Conservation (phyloP, 2,113 vertebrate species). For the Reinhardtius hippoglossoides region DNA sequence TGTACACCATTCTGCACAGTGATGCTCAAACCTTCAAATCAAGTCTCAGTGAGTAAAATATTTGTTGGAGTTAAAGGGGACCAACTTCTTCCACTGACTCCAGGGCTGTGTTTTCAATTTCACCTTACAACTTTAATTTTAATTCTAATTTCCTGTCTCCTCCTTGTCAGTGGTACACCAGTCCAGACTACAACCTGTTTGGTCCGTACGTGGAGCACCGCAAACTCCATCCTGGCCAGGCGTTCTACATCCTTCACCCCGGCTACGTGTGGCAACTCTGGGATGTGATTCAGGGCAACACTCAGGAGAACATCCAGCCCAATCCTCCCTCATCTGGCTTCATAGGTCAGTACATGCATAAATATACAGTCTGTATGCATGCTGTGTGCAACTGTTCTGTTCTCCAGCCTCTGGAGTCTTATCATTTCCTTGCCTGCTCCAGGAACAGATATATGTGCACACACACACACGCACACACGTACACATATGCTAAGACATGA, state of each 20-base stretch:
- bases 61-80: too few relatives aligned
- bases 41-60: too few relatives aligned
- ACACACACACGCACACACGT: background rate
- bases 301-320: slow-evolving; percentile 95
- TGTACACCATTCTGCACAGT: too few relatives aligned
- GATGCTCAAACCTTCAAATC: too few relatives aligned
- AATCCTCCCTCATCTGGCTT: slow-evolving; percentile 99
- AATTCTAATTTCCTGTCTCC: background rate
- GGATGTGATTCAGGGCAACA: slow-evolving; percentile 97
- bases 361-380: background rate
- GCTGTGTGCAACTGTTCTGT: slow-evolving; percentile 6
- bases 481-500: background rate
- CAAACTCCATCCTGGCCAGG: slow-evolving; percentile 88
- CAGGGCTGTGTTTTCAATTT: too few relatives aligned
- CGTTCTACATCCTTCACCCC: slow-evolving; percentile 97
- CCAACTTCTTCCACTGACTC: too few relatives aligned
- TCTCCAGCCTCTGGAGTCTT: slow-evolving; percentile 37
- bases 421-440: slow-evolving; percentile 28
- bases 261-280: slow-evolving; percentile 97
- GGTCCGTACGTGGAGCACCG: slow-evolving; percentile 91
- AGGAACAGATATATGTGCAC: background rate
- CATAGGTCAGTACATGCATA: slow-evolving; percentile 86
- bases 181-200: slow-evolving; percentile 97
- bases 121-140: too few relatives aligned
- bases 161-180: slow-evolving; percentile 91